Percentiles rank a stretch among this genome's conserved stretches.
Evolutionary conservation across 1,140 invertebrate species (phyloP).

Genomic region (Drosophila sechellia): DNA sequence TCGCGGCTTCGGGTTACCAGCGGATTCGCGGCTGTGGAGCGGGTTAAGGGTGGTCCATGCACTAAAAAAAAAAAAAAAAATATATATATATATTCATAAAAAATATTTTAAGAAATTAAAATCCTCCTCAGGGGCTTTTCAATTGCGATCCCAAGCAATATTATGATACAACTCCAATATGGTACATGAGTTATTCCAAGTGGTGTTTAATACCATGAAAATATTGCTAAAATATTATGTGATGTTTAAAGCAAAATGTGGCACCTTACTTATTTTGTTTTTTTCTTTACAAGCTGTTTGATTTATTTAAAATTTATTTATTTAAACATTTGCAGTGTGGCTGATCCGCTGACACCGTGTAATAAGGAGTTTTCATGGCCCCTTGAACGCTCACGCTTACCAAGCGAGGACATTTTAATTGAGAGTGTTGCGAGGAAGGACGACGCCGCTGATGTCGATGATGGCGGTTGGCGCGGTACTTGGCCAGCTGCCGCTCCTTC

Average conservation of each 20-base stretch:
- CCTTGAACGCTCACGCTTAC: conserved; percentile 82
- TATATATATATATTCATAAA: background rate
- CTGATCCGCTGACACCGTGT: conserved; percentile 68
- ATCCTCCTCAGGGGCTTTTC: too few species aligned
- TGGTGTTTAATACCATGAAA: too few species aligned
- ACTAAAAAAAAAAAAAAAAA: conserved; percentile 5
- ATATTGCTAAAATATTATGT: too few species aligned
- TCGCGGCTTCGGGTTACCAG: conserved; percentile 15
- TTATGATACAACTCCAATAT: too few species aligned
- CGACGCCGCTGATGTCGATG: conserved; percentile 35
- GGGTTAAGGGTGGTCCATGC: conserved; percentile 27
- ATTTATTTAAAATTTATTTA: too few species aligned
- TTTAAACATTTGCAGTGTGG: conserved; percentile 6
- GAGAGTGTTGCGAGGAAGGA: conserved; percentile 75
- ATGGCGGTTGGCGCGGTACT: conserved; percentile 52
- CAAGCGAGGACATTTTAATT: conserved; percentile 82
- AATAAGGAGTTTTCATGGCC: conserved; percentile 83
- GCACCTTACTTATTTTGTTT: too few species aligned
- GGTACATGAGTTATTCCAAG: too few species aligned
- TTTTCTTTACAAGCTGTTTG: too few species aligned
- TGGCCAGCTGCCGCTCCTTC: conserved; percentile 70
- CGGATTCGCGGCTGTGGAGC: conserved; percentile 11
- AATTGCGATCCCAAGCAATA: too few species aligned
- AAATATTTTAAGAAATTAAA: background rate
- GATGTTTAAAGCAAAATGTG: too few species aligned